Conservation (phyloP, 2,888 invertebrate genomes). For the Seira ritae region DNA sequence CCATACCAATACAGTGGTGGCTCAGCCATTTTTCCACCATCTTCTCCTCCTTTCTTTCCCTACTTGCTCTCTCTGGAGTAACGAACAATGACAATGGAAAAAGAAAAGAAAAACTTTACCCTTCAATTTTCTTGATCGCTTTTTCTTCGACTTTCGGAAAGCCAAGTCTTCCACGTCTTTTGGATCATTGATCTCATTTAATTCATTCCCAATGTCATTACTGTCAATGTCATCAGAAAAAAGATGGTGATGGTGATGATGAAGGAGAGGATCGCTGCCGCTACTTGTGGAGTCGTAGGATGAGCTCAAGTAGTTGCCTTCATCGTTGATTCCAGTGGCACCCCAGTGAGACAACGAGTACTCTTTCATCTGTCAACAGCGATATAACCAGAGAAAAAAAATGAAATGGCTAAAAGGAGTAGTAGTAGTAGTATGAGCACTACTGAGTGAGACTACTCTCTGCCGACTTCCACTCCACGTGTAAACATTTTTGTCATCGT, state of each 20-base stretch:
- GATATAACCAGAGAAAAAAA: constrained; percentile 40
- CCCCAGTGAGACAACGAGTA: constrained; percentile 70
- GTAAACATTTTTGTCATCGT: constrained; percentile 61
- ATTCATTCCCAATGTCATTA: constrained; percentile 72
- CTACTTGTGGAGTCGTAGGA: constrained; percentile 50
- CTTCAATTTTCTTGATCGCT: constrained; percentile 68
- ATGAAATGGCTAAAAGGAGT: constrained; percentile 42
- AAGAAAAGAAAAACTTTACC: constrained; percentile 61
- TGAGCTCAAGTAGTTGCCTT: constrained; percentile 46
- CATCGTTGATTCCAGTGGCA: constrained; percentile 60
- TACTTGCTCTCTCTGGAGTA: constrained; percentile 14
- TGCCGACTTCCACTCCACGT: constrained; percentile 31
- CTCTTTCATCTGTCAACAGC: constrained; percentile 71
- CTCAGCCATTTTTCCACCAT: not conserved
- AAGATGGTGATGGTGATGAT: constrained; percentile 57
- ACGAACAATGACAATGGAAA: constrained; percentile 45
- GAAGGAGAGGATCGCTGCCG: constrained; percentile 44
- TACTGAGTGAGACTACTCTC: not conserved
- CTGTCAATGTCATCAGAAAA: constrained; percentile 69
- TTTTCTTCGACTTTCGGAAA: constrained; percentile 63
- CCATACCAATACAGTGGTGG: too few relatives aligned
- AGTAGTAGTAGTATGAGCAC: too few relatives aligned
- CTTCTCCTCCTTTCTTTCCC: not conserved
- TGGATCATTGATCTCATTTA: constrained; percentile 68
- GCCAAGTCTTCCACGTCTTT: constrained; percentile 61